Evolutionary conservation across 1,140 invertebrate species (phyloP), one percentile per base, ranked within the genome.

Genomic region (Cylas formicarius): DNA sequence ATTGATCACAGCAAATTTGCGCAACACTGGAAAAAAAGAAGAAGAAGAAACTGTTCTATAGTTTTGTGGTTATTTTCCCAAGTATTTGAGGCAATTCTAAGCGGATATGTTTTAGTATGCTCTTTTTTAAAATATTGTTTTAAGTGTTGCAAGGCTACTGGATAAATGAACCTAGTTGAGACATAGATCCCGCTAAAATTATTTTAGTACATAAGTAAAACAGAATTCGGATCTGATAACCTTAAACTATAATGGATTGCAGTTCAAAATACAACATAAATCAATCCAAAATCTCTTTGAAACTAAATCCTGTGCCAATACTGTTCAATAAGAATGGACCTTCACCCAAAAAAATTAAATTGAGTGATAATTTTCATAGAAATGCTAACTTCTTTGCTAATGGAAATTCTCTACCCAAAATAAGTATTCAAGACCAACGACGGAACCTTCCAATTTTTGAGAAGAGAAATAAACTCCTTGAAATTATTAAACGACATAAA

Each of bases 401-500:
- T 13, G 35, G 24, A 19, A 67, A 66, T 21, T 14, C 14, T 9
- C 10, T 38, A n/a, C 46, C 36, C 1, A 68, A 44, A 34, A 4
- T 60, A 6, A 68, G 43, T 36, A 52, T 74, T 13, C 69, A 71
- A 38, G 69, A 73, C 38, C 71, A 74, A 36, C 57, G 67, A 41
- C 67, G 68, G 48, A 62, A 63, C n/a, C 52, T 76, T 32, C 73
- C 74, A 3, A 68, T 74, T 20, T 72, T 68, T 43, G 64, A 57
- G 24, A 64, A 71, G 21, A 61, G 67, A 21, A 70, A 72, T 45
- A 77, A 74, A 38, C 50, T 81, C 13, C 52, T 80, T 2, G 66
- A 74, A 41, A 67, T 77, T 52, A 73, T 80, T 26, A 60, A 67
- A 10, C 67, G 66, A 31, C 56, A 76, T 48, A 68, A 70, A 23